Evolutionary conservation across 1,140 invertebrate genomes (phyloP), one percentile per base, ranked within the genome.

Genomic region (Calosoma granatense): DNA sequence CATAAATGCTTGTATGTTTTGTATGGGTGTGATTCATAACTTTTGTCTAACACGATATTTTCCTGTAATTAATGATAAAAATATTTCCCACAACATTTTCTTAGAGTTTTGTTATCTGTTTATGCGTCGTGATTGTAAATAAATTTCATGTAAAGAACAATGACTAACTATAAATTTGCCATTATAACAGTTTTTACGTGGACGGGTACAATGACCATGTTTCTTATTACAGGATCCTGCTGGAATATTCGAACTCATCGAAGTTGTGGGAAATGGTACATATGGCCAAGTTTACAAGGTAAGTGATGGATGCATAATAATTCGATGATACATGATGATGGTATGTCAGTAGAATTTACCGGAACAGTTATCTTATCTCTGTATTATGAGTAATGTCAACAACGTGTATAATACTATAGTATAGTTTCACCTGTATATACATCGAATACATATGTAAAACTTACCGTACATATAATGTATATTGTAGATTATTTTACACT

Each of bases 251-350:
- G 96, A 99, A 73, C 78, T 99, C 56, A 98, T 99, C 71, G 97
- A 99, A 86, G 96, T 99, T 47, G 97, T 99, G 57, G 97, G 97
- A 73, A 99, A 98, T 94, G 97, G 97, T 70, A 99, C 97, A 20
- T 99, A 99, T 78, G 97, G 97, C 62, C 96, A 99, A 83, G 97
- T 99, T 56, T 99, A 98, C 70, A 99, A 98, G 86, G 93, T 95
- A 81, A 81, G 78, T 76, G 57, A 57, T 59, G 51, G 36, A 36
- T 36, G 6, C 26, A 36, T 36, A n/a, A n/a, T n/a, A n/a, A n/a
- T n/a, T n/a, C 21, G 21, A 39, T 51, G 11, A 36, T n/a, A 36
- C n/a, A n/a, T 36, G 30, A 36, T 36, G 9, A 36, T 36, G 30
- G 9, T n/a, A n/a, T n/a, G n/a, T n/a, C n/a, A n/a, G n/a, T n/a